These are phyloP conservation scores for Prosapia bicincta DNA, from an alignment of 2,888 invertebrate genomes.

Conservation along the genomic window DNA sequence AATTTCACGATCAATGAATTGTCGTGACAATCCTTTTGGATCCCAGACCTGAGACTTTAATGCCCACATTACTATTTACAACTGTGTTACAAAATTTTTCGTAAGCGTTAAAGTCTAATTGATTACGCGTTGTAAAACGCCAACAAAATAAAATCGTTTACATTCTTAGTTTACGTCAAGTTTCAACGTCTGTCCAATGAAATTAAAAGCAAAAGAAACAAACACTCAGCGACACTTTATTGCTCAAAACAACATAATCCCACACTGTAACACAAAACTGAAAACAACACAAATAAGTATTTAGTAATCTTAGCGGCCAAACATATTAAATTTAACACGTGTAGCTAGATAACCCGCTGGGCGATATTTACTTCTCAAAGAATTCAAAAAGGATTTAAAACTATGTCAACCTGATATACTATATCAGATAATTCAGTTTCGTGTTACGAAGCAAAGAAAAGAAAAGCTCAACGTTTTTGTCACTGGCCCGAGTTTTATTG, in stretches of 20 bases:
- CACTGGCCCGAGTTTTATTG: not conserved
- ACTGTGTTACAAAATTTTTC: too few species aligned
- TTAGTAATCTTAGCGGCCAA: not conserved
- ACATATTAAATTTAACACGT: not conserved
- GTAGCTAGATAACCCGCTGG: not conserved
- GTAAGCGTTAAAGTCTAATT: too few species aligned
- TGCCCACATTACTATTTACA: too few species aligned
- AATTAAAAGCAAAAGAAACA: not conserved
- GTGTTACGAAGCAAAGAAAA: not conserved
- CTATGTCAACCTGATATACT: not conserved
- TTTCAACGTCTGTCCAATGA: too few species aligned
- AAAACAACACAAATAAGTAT: not conserved
- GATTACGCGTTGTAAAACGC: too few species aligned
- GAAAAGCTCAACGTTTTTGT: not conserved
- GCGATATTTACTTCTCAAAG: not conserved
- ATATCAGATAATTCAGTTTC: not conserved
- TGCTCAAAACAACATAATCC: not conserved
- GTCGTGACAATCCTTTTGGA: too few species aligned
- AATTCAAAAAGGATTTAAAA: not conserved
- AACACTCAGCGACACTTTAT: not conserved
- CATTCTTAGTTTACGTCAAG: too few species aligned
- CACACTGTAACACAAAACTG: not conserved
- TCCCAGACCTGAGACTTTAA: too few species aligned
- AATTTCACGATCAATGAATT: too few species aligned
- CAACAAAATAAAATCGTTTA: too few species aligned